Base-by-base conservation (phyloP, 2,113 vertebrate genomes). In the Dasyprocta punctata region DNA sequence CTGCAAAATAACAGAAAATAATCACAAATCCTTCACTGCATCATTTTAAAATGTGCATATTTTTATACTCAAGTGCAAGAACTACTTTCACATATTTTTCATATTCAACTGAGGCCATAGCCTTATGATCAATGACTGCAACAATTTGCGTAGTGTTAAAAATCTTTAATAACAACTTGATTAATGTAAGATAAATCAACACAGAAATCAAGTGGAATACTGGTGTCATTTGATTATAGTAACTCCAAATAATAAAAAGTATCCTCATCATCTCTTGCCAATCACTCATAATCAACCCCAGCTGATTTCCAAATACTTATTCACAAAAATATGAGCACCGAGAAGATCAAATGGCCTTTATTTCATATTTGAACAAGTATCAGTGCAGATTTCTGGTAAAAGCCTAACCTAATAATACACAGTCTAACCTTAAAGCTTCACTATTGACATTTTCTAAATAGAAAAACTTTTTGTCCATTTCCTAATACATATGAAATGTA, bases 31-130 rank as follows among this genome's bases (percentile, higher is more conserved):
- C 13, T 1, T 91, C 28, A 49, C 20, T n/a, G 16, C 61, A 24
- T 67, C 47, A 71, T 80, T 92, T 93, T 26, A 41, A 96, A 95
- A 49, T 71, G 92, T 33, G 36, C 69, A 81, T 60, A 65, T 52
- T 47, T 77, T 47, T 78, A 16, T 41, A 80, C 22, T 81, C 36
- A 89, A 65, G 17, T 78, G 1, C 17, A 80, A 77, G 80, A 88
- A 38, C 24, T 77, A 54, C 24, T n/a, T 85, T 69, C 38, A 54
- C 7, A 24, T 78, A 61, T 82, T 89, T 89, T 92, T 67, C 28
- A 86, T 67, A 86, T 73, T 82, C 47, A 81, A 1, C n/a, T 86
- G 56, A 69, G 78, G 26, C 12, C 33, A n/a, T 41, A 69, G 44
- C n/a, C 17, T 84, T 28, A 60, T 30, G 52, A 89, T 92, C 60